Evolutionary conservation across 2,888 invertebrate genomes (phyloP).

Genomic region (Aleiodes leptofemur): DNA sequence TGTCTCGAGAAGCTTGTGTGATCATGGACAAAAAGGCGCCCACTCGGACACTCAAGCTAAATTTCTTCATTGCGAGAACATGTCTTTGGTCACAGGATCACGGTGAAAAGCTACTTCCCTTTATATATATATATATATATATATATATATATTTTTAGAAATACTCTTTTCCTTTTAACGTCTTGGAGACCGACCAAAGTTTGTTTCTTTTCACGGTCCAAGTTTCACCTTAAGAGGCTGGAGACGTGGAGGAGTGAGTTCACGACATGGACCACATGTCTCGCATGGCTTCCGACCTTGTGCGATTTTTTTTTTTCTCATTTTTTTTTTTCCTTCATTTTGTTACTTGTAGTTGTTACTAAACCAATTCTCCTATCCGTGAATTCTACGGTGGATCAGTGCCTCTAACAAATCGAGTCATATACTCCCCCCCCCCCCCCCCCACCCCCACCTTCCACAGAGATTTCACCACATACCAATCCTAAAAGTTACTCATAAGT

Average conservation of each 20-base stretch:
- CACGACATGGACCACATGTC: constrained; percentile 33
- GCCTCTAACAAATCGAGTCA: constrained; percentile 56
- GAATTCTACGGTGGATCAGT: constrained; percentile 56
- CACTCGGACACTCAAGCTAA: constrained; percentile 56
- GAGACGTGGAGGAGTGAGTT: constrained; percentile 64
- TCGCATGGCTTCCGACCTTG: constrained; percentile 45
- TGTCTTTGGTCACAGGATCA: constrained; percentile 48
- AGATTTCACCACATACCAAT: constrained; percentile 39
- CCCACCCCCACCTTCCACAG: constrained; percentile 11
- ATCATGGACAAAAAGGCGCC: constrained; percentile 35
- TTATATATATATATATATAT: constrained; percentile 55
- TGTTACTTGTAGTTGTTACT: constrained; percentile 25
- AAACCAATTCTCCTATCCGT: constrained; percentile 50
- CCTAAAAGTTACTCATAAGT: constrained; percentile 70
- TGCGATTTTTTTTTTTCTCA: constrained; percentile 47
- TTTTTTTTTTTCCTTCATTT: constrained; percentile 39
- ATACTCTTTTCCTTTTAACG: constrained; percentile 69
- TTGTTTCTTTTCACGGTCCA: constrained; percentile 66
- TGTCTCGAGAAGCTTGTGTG: constrained; percentile 1
- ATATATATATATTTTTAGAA: constrained; percentile 63
- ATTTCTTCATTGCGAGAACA: constrained; percentile 55
- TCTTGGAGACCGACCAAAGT: constrained; percentile 71
- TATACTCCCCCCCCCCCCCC: constrained; percentile 1
- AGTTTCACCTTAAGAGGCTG: constrained; percentile 65
- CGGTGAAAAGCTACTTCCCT: constrained; percentile 43